Evolutionary conservation across 1,140 invertebrate genomes (phyloP), one percentile per base, ranked within the genome.

Genomic region (Calephelis nemesis): DNA sequence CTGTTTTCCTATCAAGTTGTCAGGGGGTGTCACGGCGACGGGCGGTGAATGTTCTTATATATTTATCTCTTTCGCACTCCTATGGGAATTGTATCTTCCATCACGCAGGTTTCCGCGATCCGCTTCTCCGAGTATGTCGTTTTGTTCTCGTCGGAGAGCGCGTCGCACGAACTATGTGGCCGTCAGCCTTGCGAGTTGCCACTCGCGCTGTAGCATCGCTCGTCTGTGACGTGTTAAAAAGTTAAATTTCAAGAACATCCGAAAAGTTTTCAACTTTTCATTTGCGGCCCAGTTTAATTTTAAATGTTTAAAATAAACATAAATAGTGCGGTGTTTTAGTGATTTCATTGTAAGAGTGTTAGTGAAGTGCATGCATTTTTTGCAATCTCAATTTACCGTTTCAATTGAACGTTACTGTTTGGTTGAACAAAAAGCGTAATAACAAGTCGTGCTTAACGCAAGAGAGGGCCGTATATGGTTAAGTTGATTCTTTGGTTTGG

Each of bases 371-470:
- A 65, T 71, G 72, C 78, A 74, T 84, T 79, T 78, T 82, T 84
- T 84, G 75, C 76, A 75, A 80, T 80, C 64, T 72, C 73, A 78
- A 82, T 87, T 87, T 86, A 88, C 84, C 84, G 85, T 88, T 87
- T 82, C 80, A 83, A 81, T 85, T 82, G 87, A 83, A 87, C 87
- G 83, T 89, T 89, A 87, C 87, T 89, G 87, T 86, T 88, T 87
- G 74, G 80, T 86, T 87, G 76, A 75, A 83, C 82, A 83, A 88
- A 85, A 82, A 84, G 83, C 81, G 79, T 82, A 84, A 87, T 76
- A 81, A 71, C 69, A 65, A 79, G 76, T 77, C 77, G 75, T 79
- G 78, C 65, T 66, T 66, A 79, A 81, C 79, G 82, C 76, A 79
- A 72, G 75, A 83, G 79, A 88, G 84, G 85, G 81, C 85, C 82